phyloP scores from a whole-genome alignment of 2,797 vertebrate species.

The Pangasius djambal region DNA sequence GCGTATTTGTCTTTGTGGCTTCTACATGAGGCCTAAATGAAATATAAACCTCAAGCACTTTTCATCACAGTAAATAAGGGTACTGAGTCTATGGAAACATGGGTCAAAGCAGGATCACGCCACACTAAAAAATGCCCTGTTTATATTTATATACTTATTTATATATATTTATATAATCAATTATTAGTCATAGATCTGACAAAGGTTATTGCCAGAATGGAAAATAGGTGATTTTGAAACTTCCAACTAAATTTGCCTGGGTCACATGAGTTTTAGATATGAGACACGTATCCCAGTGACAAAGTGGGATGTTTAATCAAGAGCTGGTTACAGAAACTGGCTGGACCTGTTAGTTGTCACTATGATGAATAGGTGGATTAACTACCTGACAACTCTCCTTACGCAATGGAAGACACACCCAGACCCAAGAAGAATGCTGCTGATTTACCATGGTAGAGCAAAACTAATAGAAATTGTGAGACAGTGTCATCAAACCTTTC shows the following conservation, averaged over 20 bases:
- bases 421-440: conserved; percentile 4
- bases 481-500: not conserved
- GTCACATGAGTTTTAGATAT: not conserved
- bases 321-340: conserved; percentile 48
- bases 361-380: conserved; percentile 44
- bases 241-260: not conserved
- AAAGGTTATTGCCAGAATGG: not conserved
- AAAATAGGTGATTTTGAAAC: not conserved
- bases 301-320: conserved; percentile 40
- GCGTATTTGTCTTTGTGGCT: not conserved
- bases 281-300: conserved; percentile 28
- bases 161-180: too few species aligned
- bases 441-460: conserved; percentile 5
- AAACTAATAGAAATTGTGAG: not conserved
- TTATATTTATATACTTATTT: not conserved
- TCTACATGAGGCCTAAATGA: conserved; percentile 5
- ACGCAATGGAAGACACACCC: conserved; percentile 51
- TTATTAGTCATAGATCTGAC: not conserved
- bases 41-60: conserved; percentile 19
- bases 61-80: conserved; percentile 40
- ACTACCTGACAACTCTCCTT: conserved; percentile 25
- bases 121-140: not conserved
- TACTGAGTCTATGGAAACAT: conserved; percentile 37
- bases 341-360: conserved; percentile 52
- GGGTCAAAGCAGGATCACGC: not conserved